phyloP scores from a whole-genome alignment of 2,113 vertebrate species.

The Nymphicus hollandicus region DNA sequence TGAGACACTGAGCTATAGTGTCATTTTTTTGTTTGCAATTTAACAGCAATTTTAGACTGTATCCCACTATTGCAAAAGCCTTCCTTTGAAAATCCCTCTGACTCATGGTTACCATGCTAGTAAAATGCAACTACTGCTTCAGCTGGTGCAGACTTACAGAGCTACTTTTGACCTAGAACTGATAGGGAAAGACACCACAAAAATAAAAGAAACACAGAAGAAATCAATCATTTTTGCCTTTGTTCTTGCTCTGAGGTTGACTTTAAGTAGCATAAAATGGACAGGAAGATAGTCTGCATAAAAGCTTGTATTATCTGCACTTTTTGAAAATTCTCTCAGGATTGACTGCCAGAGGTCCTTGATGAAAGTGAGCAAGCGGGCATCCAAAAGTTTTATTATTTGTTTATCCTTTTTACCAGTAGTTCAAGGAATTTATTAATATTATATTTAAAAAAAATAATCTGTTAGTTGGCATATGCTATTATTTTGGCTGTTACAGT shows the following conservation, averaged over 20 bases:
- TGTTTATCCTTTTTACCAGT: not conserved
- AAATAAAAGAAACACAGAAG: not conserved
- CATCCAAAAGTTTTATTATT: not conserved
- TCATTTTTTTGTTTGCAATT: not conserved
- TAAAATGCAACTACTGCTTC: not conserved
- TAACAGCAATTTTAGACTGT: conserved; percentile 9
- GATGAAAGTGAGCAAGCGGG: not conserved
- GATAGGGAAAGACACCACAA: not conserved
- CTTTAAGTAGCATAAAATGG: not conserved
- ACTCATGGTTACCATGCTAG: not conserved
- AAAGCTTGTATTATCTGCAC: not conserved
- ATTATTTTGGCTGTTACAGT: not conserved
- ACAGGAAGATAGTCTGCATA: not conserved
- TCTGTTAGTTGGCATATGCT: not conserved
- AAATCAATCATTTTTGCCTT: not conserved
- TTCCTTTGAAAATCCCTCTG: not conserved
- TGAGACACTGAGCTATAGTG: not conserved
- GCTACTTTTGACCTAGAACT: not conserved
- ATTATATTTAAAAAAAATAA: not conserved
- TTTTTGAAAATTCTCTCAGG: not conserved
- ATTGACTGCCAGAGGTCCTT: not conserved
- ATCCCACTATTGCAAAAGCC: not conserved
- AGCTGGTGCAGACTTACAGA: not conserved
- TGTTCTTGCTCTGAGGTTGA: not conserved
- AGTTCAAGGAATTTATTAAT: not conserved